Base-by-base conservation (phyloP, 2,113 vertebrate genomes). In the Oncorhynchus keta region DNA sequence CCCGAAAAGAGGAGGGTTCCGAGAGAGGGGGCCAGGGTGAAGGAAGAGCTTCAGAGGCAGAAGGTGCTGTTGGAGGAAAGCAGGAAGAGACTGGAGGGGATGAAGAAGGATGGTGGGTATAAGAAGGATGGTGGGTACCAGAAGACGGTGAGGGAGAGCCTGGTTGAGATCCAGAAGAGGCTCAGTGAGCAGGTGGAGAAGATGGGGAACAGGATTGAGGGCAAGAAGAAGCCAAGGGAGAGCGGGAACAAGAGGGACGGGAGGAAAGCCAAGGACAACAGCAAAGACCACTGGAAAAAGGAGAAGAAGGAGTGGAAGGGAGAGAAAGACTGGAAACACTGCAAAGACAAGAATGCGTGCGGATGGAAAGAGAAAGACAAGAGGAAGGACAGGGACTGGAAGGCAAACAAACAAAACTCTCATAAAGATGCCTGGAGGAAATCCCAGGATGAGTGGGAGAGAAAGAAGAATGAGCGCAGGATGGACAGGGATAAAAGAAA, bases 161-260 rank as follows among this genome's bases (percentile, higher is more conserved):
- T 94, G 84, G 89, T 89, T 66, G 89, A 88, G 77, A 86, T 94
- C 86, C 92, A 92, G 85, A 86, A 74, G 86, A 90, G 81, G 76
- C 87, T 93, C 6, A 91, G 89, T 0, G 85, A 93, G 14, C 82
- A 91, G 49, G 92, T 93, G 1, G 92, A 93, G 74, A 86, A 65
- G 59, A 85, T 92, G 83, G 86, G 86, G 16, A 89, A 81, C 73
- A 81, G 78, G 32, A 76, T 77, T 12, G 84, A 84, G 20, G 57
- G 76, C 75, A 83, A 75, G 87, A 91, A 80, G 68, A 92, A 92
- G 79, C 82, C 83, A 1, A 83, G 86, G 61, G 85, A 89, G 39
- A 24, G 14, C 30, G 72, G 61, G 75, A 39, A 69, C 48, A 90
- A 85, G 65, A 65, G 84, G 89, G 88, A 80, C 67, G 87, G 79